These are phyloP conservation scores for Triops longicaudatus DNA, from an alignment of 1,140 invertebrate species.

Conservation along the genomic window DNA sequence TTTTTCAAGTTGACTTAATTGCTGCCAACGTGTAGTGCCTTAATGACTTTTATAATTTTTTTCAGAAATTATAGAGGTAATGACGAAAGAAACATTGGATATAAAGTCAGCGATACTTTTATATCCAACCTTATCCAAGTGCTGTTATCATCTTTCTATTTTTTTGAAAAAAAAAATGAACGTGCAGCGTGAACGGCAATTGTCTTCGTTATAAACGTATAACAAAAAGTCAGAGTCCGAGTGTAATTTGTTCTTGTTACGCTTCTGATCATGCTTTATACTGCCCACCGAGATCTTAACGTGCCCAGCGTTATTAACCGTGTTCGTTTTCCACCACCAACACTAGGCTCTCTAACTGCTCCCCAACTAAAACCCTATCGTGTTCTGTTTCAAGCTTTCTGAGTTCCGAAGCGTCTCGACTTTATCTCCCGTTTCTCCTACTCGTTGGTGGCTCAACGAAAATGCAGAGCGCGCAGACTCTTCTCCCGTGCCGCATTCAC, in stretches of 20 bases:
- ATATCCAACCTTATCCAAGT: too few species aligned
- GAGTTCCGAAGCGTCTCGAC: background rate
- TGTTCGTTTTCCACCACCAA: background rate
- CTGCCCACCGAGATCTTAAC: background rate
- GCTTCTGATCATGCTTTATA: background rate
- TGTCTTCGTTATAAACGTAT: background rate
- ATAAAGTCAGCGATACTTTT: too few species aligned
- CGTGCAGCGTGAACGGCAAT: background rate
- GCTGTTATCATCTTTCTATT: background rate
- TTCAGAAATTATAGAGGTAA: too few species aligned
- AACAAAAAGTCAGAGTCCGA: background rate
- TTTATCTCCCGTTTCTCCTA: background rate
- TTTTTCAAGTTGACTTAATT: too few species aligned
- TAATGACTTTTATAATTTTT: too few species aligned
- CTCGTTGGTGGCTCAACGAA: background rate
- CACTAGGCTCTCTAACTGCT: background rate
- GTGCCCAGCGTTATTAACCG: background rate
- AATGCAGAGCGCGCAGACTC: background rate
- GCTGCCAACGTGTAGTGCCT: too few species aligned
- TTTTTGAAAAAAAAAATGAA: background rate
- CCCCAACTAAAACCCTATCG: background rate
- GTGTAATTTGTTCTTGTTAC: background rate
- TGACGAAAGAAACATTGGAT: too few species aligned
- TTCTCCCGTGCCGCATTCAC: background rate
- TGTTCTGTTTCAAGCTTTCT: slow-evolving; percentile 11